Percentiles rank a stretch among this genome's conserved stretches.
Conservation (phyloP, 2,113 vertebrate species). For the Chinchilla lanigera region DNA sequence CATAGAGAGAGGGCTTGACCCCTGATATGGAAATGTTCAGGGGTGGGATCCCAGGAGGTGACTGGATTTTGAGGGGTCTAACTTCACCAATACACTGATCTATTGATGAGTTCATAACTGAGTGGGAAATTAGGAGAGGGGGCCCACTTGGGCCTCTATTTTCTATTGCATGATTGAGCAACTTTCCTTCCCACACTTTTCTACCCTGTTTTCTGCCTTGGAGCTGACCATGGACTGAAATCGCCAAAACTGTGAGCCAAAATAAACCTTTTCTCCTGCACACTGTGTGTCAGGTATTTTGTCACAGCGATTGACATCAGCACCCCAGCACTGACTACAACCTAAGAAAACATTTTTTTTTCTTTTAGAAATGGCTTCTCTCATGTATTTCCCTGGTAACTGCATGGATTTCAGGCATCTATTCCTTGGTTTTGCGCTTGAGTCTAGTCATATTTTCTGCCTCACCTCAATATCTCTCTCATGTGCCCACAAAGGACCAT, state of each 20-base stretch:
- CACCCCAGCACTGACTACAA: neutral
- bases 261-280: neutral
- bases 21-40: neutral
- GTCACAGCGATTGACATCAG: neutral
- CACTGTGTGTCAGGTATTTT: neutral
- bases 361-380: neutral
- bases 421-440: neutral
- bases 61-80: neutral
- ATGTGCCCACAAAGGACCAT: neutral
- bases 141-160: neutral
- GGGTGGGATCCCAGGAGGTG: neutral
- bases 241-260: neutral
- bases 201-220: neutral
- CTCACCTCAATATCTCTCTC: neutral
- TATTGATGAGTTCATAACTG: neutral
- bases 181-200: neutral
- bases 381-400: neutral
- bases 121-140: neutral
- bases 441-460: neutral
- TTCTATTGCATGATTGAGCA: neutral
- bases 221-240: neutral
- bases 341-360: neutral
- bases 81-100: neutral
- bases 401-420: neutral
- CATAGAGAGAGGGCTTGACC: neutral